Evolutionary conservation across 2,797 vertebrate genomes (phyloP).

Genomic region (Enteromius fasciolatus): DNA sequence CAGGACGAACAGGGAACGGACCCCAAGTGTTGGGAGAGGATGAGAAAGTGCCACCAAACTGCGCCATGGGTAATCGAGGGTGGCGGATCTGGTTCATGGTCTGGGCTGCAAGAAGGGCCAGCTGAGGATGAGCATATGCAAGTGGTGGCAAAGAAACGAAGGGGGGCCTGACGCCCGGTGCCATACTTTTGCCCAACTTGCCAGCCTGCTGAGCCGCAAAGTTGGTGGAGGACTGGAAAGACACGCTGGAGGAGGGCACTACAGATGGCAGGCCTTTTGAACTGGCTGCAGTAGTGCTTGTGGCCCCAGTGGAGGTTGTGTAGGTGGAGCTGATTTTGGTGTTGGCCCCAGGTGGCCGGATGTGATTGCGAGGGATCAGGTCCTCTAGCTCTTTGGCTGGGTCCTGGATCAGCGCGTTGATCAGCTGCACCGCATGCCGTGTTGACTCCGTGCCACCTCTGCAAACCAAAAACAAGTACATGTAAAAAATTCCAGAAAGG

Average conservation of each 20-base stretch:
- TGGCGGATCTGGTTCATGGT: conserved; percentile 99
- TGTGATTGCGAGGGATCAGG: conserved; percentile 97
- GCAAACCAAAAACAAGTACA: conserved; percentile 54
- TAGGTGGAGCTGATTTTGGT: conserved; percentile 83
- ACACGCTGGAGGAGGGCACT: conserved; percentile 85
- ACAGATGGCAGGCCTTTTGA: conserved; percentile 89
- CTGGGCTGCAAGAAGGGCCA: conserved; percentile 94
- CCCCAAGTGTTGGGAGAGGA: conserved; percentile 96
- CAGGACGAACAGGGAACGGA: conserved; percentile 96
- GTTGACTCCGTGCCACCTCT: conserved; percentile 98
- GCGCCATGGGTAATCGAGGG: conserved; percentile 96
- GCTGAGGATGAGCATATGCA: conserved; percentile 95
- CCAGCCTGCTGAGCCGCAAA: conserved; percentile 84
- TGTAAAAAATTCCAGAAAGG: neutral
- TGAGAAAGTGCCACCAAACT: conserved; percentile 95
- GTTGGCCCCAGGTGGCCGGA: conserved; percentile 90
- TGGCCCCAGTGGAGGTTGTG: conserved; percentile 83
- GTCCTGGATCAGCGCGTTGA: conserved; percentile 98
- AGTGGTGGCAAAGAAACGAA: conserved; percentile 96
- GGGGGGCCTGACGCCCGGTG: conserved; percentile 90
- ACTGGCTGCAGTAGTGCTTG: conserved; percentile 83
- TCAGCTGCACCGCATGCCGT: conserved; percentile 95
- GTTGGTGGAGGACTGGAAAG: conserved; percentile 89
- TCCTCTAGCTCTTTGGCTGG: conserved; percentile 99
- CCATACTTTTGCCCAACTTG: conserved; percentile 90